Base-by-base conservation (phyloP, 1,140 invertebrate species). In the Metaphire vulgaris region DNA sequence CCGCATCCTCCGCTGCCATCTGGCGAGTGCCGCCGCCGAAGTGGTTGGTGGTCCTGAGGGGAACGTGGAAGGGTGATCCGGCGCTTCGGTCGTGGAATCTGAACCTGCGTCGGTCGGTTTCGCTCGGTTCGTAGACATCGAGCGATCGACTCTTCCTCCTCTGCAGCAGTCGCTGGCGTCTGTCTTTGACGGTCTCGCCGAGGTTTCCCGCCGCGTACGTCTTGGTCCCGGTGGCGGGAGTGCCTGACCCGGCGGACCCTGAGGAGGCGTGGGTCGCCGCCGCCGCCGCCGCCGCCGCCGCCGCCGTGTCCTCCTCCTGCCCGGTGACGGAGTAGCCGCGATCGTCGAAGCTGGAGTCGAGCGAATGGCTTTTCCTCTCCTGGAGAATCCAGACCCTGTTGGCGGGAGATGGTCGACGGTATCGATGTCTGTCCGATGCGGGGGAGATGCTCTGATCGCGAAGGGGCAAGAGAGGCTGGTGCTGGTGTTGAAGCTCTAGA, bases 331-430 rank as follows among this genome's bases (percentile, higher is more conserved):
- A 56, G 15, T 69, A 15, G 30, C 33, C 74, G 14, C 32, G 33
- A 31, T 41, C 33, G 26, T 69, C 33, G 29, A 41, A 76, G 33
- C 33, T 76, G 16, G 33, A 73, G 41, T 73, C 72, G 12, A 73
- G 26, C 12, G 72, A 73, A n/a, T 73, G 72, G 28, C 72, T 73
- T 41, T 73, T 73, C n/a, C 26, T 16, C 34, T 73, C 31, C 31
- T 73, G 15, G 6, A 32, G 69, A 26, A 71, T 28, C 69, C 69
- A 71, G 69, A 21, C 30, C 1, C 69, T 26, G 32, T 71, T 71
- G 67, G 28, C 31, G 29, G 69, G 69, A 71, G 69, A 71, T 31
- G 69, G 30, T 31, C 69, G 33, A 32, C 30, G 30, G 31, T 29
- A 29, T 71, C 69, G 29, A 30, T 33, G 28, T 71, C 30, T 71